These are phyloP conservation scores for Drosophila sechellia DNA, from an alignment of 1,140 invertebrate species.

Conservation along the genomic window DNA sequence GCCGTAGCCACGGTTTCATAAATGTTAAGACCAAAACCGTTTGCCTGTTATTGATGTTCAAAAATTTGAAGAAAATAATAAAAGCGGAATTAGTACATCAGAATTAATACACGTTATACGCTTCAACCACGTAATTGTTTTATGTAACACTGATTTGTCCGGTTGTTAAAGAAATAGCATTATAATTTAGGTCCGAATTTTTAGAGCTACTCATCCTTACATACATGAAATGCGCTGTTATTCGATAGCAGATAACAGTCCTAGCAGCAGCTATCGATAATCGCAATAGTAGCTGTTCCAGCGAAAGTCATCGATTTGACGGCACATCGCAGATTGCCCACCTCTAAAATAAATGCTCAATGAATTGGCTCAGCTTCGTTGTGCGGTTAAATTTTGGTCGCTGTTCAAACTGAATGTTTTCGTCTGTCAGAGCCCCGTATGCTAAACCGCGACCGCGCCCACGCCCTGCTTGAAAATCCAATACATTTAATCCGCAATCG, in stretches of 20 bases:
- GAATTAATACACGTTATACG: too few relatives aligned
- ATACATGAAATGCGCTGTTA: neutral
- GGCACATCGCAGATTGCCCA: neutral
- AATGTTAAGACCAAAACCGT: too few relatives aligned
- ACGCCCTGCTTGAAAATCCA: slow-evolving; percentile 10
- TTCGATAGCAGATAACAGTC: neutral
- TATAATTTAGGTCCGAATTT: too few relatives aligned
- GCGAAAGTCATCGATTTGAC: neutral
- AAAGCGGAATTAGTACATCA: too few relatives aligned
- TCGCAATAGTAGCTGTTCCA: neutral
- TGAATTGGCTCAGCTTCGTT: neutral
- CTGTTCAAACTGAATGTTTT: neutral
- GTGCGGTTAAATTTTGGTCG: slow-evolving; percentile 1
- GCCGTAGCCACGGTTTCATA: too few relatives aligned
- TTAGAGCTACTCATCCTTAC: too few relatives aligned
- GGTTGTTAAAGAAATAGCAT: neutral
- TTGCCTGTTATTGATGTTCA: too few relatives aligned
- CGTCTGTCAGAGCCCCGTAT: too few relatives aligned
- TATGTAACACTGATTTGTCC: too few relatives aligned
- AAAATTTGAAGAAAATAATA: neutral
- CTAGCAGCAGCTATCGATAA: neutral
- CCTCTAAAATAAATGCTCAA: neutral
- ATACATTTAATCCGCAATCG: slow-evolving; percentile 17
- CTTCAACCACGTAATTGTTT: too few relatives aligned
- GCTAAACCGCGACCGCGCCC: neutral